Conservation (phyloP, 2,113 vertebrate genomes). For the Callaeas wilsoni region DNA sequence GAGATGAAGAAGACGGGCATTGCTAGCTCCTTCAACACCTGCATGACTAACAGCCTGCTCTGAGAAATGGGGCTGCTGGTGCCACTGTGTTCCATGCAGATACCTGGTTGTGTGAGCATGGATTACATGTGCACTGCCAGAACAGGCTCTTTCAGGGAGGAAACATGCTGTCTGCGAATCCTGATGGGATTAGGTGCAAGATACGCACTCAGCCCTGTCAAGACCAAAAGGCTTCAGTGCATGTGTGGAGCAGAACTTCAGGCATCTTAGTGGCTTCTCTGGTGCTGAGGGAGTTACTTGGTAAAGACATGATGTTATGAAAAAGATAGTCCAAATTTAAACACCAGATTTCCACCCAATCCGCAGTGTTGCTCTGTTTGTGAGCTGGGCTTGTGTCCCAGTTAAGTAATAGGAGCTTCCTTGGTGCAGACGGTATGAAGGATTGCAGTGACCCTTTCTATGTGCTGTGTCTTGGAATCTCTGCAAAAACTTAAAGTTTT, state of each 20-base stretch:
- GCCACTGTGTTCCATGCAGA: not conserved
- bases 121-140: not conserved
- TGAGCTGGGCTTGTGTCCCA: not conserved
- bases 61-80: not conserved
- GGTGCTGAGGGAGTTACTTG: not conserved
- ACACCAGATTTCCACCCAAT: not conserved
- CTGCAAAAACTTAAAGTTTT: not conserved
- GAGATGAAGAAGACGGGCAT: not conserved
- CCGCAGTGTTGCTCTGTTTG: not conserved
- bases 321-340: not conserved
- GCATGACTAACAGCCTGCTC: not conserved
- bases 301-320: not conserved
- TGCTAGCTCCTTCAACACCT: not conserved
- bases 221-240: not conserved
- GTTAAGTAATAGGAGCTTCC: not conserved
- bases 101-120: not conserved
- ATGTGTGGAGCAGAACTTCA: not conserved
- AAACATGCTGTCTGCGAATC: not conserved
- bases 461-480: not conserved
- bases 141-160: not conserved
- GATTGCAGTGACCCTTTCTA: not conserved
- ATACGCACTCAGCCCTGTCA: not conserved
- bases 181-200: not conserved
- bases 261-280: not conserved
- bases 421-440: not conserved